These are phyloP conservation scores for Arenaria interpres DNA, from an alignment of 2,113 vertebrate species.

Conservation along the genomic window DNA sequence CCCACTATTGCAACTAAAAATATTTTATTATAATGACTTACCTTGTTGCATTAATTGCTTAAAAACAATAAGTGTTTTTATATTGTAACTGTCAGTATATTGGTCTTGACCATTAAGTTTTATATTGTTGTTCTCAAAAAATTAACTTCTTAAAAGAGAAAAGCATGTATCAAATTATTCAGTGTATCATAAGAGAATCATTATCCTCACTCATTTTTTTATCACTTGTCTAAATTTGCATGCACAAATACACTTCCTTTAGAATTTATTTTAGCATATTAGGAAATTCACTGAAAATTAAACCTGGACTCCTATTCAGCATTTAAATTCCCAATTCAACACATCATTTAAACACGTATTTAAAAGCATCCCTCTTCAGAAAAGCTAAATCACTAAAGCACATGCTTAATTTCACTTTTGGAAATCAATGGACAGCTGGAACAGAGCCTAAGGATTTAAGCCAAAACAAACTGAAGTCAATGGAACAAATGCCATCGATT, in stretches of 20 bases:
- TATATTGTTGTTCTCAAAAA: neutral
- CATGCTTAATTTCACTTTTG: neutral
- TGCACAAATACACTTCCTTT: neutral
- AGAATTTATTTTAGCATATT: neutral
- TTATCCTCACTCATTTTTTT: neutral
- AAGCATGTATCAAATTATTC: neutral
- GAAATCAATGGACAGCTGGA: neutral
- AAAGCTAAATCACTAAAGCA: neutral
- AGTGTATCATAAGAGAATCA: neutral
- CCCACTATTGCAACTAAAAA: neutral
- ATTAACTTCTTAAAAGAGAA: neutral
- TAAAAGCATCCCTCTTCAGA: neutral
- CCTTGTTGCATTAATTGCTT: neutral
- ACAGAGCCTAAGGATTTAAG: neutral
- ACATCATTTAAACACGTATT: neutral
- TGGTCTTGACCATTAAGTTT: constrained; percentile 33
- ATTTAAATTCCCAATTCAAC: neutral
- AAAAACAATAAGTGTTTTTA: neutral
- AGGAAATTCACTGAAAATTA: neutral
- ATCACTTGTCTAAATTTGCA: neutral
- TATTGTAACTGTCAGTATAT: neutral
- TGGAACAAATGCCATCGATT: neutral
- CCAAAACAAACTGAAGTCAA: neutral
- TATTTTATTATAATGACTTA: neutral
- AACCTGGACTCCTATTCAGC: neutral